Percentiles rank a stretch among this genome's conserved stretches.
phyloP scores from a whole-genome alignment of 2,888 invertebrate species.

The Apantesis nais region DNA sequence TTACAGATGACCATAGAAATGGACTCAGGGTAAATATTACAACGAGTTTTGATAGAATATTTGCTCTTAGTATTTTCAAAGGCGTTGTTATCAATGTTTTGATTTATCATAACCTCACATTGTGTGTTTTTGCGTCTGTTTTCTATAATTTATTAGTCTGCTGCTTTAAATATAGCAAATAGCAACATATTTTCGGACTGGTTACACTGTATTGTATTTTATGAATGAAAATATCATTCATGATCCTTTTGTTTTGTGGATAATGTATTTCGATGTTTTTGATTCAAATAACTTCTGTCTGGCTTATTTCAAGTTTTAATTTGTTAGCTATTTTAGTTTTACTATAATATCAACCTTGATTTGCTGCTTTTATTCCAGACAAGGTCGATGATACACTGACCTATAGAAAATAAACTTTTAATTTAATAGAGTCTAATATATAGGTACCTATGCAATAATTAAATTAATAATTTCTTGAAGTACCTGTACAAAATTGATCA shows the following conservation, averaged over 20 bases:
- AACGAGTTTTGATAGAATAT: slow-evolving; percentile 50
- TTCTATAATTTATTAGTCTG: slow-evolving; percentile 40
- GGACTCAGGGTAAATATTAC: slow-evolving; percentile 79
- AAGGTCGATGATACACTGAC: slow-evolving; percentile 38
- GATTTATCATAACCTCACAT: slow-evolving; percentile 73
- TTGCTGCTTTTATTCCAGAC: slow-evolving; percentile 34
- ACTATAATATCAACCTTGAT: slow-evolving; percentile 26
- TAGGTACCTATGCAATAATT: neutral
- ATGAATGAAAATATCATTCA: slow-evolving; percentile 26
- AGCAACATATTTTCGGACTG: slow-evolving; percentile 15
- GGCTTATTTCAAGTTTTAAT: slow-evolving; percentile 1
- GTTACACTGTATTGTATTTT: slow-evolving; percentile 10
- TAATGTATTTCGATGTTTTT: slow-evolving; percentile 4
- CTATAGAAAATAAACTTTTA: slow-evolving; percentile 28
- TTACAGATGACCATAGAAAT: slow-evolving; percentile 72
- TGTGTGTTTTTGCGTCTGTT: slow-evolving; percentile 52
- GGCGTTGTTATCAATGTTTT: slow-evolving; percentile 67
- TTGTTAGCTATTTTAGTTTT: slow-evolving; percentile 8
- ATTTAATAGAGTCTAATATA: slow-evolving; percentile 44
- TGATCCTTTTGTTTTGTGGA: slow-evolving; percentile 24
- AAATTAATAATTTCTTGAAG: neutral
- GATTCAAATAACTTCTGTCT: neutral
- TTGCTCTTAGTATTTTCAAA: slow-evolving; percentile 50
- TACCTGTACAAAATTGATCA: neutral
- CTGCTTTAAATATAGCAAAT: slow-evolving; percentile 38